Percentiles rank a stretch among this genome's conserved stretches.
phyloP scores from a whole-genome alignment of 2,113 vertebrate species.

The Pomatostomus ruficeps region DNA sequence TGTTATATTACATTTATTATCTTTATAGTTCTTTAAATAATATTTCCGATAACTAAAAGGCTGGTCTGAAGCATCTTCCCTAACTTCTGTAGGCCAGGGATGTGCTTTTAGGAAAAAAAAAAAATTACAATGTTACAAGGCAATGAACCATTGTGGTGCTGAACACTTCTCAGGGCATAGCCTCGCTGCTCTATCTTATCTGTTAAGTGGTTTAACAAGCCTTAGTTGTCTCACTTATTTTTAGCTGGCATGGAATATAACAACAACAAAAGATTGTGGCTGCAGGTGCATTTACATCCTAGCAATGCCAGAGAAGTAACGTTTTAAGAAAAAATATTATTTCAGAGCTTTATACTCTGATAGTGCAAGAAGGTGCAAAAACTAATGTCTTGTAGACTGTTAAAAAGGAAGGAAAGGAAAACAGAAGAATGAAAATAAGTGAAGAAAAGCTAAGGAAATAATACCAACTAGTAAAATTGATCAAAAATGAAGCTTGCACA shows the following conservation, averaged over 20 bases:
- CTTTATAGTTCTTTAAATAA: not conserved
- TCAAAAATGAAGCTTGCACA: not conserved
- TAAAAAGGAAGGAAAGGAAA: not conserved
- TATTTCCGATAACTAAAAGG: not conserved
- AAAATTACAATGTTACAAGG: not conserved
- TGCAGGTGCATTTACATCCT: not conserved
- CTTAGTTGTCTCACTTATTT: conserved; percentile 49
- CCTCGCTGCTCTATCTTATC: conserved; percentile 19
- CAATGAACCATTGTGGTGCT: not conserved
- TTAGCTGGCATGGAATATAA: conserved; percentile 19
- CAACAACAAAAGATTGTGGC: not conserved
- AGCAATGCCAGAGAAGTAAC: not conserved
- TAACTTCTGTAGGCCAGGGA: not conserved
- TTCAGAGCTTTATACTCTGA: not conserved
- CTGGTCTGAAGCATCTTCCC: not conserved
- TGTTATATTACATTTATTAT: not conserved
- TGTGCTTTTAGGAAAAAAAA: not conserved
- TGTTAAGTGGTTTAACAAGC: conserved; percentile 58
- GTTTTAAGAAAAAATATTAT: not conserved
- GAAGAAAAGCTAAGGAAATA: not conserved
- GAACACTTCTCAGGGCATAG: not conserved
- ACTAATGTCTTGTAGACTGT: not conserved
- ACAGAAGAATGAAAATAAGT: not conserved
- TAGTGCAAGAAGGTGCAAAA: not conserved
- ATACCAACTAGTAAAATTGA: not conserved